A percentile compares a stretch with the other conserved stretches of the same genome.
These are phyloP conservation scores for Epirrita christyi DNA, from an alignment of 2,888 invertebrate genomes.

Conservation along the genomic window DNA sequence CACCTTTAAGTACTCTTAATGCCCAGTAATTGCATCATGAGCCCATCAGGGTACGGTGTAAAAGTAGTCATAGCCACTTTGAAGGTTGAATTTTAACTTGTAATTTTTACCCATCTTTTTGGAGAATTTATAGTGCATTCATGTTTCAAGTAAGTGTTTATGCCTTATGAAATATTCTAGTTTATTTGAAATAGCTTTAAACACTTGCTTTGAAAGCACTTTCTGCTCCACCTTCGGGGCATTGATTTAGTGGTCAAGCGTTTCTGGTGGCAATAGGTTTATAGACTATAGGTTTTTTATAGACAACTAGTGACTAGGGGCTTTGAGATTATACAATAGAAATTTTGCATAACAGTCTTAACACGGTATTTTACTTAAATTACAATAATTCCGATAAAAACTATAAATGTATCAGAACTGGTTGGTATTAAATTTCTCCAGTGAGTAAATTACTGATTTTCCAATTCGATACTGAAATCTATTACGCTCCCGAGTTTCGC, in stretches of 20 bases:
- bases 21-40: constrained; percentile 60
- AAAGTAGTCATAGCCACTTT: constrained; percentile 19
- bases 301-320: too few species aligned
- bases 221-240: background rate
- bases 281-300: too few species aligned
- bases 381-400: too few species aligned
- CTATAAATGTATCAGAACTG: too few species aligned
- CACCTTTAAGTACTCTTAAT: constrained; percentile 66
- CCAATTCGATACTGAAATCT: constrained; percentile 18
- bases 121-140: background rate
- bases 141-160: background rate
- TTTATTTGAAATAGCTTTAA: background rate
- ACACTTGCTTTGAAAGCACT: background rate
- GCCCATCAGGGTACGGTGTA: constrained; percentile 30
- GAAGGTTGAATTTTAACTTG: constrained; percentile 1
- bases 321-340: background rate
- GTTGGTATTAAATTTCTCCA: too few species aligned
- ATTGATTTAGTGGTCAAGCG: background rate
- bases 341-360: too few species aligned
- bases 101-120: background rate
- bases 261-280: background rate
- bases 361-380: too few species aligned
- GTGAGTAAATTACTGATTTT: background rate
- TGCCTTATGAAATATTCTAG: background rate
- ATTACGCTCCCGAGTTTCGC: constrained; percentile 25